Percentiles rank a stretch among this genome's conserved stretches.
These are phyloP conservation scores for Scolopax rusticola DNA, from an alignment of 2,797 vertebrate genomes.

Conservation along the genomic window DNA sequence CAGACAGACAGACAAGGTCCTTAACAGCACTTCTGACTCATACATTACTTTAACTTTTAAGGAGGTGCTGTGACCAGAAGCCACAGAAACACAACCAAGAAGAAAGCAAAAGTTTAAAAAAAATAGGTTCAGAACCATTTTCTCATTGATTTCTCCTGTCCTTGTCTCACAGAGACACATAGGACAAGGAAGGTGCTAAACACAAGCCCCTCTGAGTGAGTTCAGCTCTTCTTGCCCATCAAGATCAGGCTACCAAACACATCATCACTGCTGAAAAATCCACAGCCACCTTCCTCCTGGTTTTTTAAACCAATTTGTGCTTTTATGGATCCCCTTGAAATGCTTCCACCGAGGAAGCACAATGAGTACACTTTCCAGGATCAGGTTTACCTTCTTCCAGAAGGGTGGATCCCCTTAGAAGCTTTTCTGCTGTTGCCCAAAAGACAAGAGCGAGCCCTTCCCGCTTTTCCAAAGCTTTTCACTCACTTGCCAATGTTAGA, in stretches of 20 bases:
- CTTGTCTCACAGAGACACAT: not conserved
- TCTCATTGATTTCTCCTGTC: not conserved
- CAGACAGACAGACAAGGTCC: too few species aligned
- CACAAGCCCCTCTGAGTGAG: not conserved
- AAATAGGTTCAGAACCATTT: not conserved
- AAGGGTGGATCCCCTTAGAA: not conserved
- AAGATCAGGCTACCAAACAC: not conserved
- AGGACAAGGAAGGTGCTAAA: not conserved
- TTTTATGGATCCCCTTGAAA: not conserved
- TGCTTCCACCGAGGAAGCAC: not conserved
- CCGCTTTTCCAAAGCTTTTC: not conserved
- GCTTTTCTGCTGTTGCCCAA: not conserved
- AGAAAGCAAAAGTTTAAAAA: not conserved
- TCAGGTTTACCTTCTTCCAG: not conserved
- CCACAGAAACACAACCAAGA: not conserved
- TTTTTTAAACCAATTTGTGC: not conserved
- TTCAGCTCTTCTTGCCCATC: not conserved
- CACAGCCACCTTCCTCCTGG: not conserved
- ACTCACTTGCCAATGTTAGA: not conserved
- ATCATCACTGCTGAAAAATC: not conserved
- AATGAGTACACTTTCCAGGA: not conserved
- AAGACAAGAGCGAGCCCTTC: not conserved
- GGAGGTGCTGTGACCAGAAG: not conserved
- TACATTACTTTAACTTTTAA: not conserved
- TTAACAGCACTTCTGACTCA: not conserved